These are phyloP conservation scores for Glossosoma conforme DNA, from an alignment of 1,140 invertebrate genomes.

Conservation along the genomic window DNA sequence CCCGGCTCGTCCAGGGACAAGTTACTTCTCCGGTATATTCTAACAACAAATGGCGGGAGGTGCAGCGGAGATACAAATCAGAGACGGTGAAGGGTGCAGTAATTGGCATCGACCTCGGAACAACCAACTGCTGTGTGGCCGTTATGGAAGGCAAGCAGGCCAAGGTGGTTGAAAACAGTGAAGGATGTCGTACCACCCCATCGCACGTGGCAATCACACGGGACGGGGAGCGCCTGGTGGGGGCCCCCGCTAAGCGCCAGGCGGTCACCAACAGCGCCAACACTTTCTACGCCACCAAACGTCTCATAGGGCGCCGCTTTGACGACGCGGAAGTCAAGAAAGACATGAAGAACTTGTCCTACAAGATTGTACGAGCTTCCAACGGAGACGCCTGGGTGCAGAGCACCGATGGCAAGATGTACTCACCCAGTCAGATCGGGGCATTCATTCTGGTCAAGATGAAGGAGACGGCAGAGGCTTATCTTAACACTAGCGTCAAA, in stretches of 20 bases:
- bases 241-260: slow-evolving; percentile 88
- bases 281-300: slow-evolving; percentile 50
- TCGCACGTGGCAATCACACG: slow-evolving; percentile 92
- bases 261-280: slow-evolving; percentile 67
- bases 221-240: slow-evolving; percentile 55
- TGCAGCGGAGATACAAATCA: too few relatives aligned
- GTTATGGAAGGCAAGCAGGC: slow-evolving; percentile 96
- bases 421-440: slow-evolving; percentile 72
- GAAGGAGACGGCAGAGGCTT: slow-evolving; percentile 69
- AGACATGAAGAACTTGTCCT: slow-evolving; percentile 70
- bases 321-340: slow-evolving; percentile 63
- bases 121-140: slow-evolving; percentile 95
- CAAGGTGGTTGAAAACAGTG: slow-evolving; percentile 87
- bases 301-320: slow-evolving; percentile 61
- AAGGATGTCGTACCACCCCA: slow-evolving; percentile 89
- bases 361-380: slow-evolving; percentile 58
- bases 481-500: slow-evolving; percentile 48
- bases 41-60: too few relatives aligned
- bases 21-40: too few relatives aligned
- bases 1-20: too few relatives aligned
- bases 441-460: slow-evolving; percentile 76
- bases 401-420: slow-evolving; percentile 62
- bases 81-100: slow-evolving; percentile 91
- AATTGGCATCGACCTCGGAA: slow-evolving; percentile 96
- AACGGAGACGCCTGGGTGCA: slow-evolving; percentile 65